Base-by-base conservation (phyloP, 2,797 vertebrate species). In the Fundulus diaphanus region DNA sequence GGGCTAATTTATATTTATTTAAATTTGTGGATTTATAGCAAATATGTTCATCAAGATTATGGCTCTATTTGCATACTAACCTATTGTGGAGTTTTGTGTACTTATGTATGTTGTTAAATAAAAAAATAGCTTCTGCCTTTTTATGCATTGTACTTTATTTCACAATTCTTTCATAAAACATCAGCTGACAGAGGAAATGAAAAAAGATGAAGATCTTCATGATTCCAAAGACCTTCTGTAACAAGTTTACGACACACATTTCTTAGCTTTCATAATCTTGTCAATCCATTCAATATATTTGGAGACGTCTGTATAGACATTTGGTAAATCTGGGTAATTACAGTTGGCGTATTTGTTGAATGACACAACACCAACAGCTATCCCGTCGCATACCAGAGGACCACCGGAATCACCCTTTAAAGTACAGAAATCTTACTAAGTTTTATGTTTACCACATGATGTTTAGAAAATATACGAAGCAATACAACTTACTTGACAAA, bases 371-470 rank as follows among this genome's bases (percentile, higher is more conserved):
- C 94, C 94, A 3, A 90, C 82, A 1, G 91, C 91, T 18, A 5
- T 1, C 5, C 33, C 33, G 0, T 16, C 3, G 35, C 92, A 94
- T 74, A 95, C 91, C 72, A 95, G 81, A 40, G 94, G 94, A 11
- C 93, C 94, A 7, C 94, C 94, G 0, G 90, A 94, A 74, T 95
- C 93, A 7, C 90, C 88, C 93, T 94, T 87, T 44, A 74, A 86
- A 4, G n/a, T 18, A 33, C 1, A 74, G 31, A 27, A 44, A 1
- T 0, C 0, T 24, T 4, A 0, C n/a, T 37, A 37, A 22, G 2
- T 71, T 65, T 12, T 2, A n/a, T 7, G 15, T 70, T 13, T 1
- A 27, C 27, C 13, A 67, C 2, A 1, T n/a, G 7, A 35, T 15
- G 33, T 46, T 70, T 33, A 51, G 8, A 49, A 1, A 1, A 13